Conservation (phyloP, 2,797 vertebrate species). For the Sarcophilus harrisii region DNA sequence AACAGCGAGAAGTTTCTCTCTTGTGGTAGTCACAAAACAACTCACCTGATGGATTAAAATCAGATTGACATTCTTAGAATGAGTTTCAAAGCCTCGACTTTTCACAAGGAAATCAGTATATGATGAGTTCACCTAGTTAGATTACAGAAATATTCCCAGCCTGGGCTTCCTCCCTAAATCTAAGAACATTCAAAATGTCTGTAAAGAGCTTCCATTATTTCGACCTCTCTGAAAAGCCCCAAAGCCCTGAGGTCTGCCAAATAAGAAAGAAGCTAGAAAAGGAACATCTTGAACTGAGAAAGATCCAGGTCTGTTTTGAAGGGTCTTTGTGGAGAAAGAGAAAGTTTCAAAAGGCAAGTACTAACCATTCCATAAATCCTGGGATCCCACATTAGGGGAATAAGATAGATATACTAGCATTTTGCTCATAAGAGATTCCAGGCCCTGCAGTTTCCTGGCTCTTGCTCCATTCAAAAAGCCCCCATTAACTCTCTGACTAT, state of each 20-base stretch:
- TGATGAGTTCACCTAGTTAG: background rate
- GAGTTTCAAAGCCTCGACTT: background rate
- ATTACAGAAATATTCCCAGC: background rate
- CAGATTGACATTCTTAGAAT: background rate
- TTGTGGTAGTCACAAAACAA: background rate
- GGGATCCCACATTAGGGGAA: background rate
- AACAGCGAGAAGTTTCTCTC: background rate
- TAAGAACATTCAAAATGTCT: background rate
- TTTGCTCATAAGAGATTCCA: background rate
- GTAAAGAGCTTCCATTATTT: background rate
- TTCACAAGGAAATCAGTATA: background rate
- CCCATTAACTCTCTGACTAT: fast-evolving
- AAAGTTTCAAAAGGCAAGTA: background rate
- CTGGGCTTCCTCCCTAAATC: background rate
- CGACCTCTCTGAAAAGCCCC: background rate
- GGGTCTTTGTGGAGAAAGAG: background rate
- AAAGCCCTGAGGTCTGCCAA: background rate
- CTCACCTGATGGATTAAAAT: background rate
- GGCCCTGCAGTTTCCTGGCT: background rate
- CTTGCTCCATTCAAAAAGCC: background rate
- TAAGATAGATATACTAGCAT: background rate
- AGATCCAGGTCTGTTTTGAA: background rate
- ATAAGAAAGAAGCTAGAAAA: background rate
- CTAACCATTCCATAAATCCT: background rate
- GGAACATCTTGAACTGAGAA: background rate